phyloP scores from a whole-genome alignment of 1,140 invertebrate species.

The Daktulosphaira vitifoliae region DNA sequence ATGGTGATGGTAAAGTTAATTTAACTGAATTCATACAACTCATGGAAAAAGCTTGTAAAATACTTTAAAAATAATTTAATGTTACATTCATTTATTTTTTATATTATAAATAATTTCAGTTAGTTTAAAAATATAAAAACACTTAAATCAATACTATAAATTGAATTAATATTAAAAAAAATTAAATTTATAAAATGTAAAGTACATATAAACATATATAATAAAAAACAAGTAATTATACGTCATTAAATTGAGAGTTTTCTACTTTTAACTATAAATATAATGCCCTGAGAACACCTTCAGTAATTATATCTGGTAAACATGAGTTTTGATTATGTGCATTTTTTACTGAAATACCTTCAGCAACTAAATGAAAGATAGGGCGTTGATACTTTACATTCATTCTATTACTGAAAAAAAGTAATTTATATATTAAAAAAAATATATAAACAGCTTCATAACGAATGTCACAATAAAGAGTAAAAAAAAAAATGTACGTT shows the following conservation, averaged over 20 bases:
- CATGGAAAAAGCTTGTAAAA: not conserved
- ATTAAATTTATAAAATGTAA: conserved; percentile 3
- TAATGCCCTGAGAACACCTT: conserved; percentile 45
- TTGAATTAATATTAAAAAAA: conserved; percentile 14
- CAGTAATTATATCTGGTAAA: conserved; percentile 47
- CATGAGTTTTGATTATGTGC: conserved; percentile 38
- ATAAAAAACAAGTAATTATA: not conserved
- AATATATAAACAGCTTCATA: not conserved
- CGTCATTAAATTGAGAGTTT: not conserved
- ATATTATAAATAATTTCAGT: not conserved
- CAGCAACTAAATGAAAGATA: conserved; percentile 44
- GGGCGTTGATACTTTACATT: conserved; percentile 43
- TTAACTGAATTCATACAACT: conserved; percentile 8
- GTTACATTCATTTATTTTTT: not conserved
- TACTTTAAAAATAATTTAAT: not conserved
- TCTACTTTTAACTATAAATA: conserved; percentile 31
- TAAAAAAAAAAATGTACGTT: too few species aligned
- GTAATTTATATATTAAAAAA: too few species aligned
- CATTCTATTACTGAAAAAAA: conserved; percentile 25
- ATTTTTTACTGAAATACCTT: conserved; percentile 43
- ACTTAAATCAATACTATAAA: conserved; percentile 5
- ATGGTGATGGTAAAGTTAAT: conserved; percentile 19
- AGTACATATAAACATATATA: not conserved
- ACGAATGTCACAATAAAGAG: too few species aligned
- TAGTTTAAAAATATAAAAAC: conserved; percentile 18